A percentile compares a stretch with the other conserved stretches of the same genome.
Evolutionary conservation across 2,888 invertebrate genomes (phyloP).

Genomic region (Orthosia incerta): DNA sequence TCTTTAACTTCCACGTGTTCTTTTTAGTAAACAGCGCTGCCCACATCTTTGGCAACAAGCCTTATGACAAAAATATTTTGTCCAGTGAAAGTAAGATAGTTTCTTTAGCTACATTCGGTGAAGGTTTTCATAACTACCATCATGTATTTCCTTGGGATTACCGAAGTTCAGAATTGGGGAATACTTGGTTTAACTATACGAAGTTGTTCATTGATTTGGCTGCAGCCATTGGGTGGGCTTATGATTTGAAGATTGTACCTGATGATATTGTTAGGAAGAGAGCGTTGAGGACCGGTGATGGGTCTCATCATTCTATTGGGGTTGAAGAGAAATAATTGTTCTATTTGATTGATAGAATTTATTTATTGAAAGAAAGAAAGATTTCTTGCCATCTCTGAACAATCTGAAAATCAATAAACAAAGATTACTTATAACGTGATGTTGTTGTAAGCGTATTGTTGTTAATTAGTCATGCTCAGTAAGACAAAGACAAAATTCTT

Average conservation of each 20-base stretch:
- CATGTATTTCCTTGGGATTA: slow-evolving; percentile 80
- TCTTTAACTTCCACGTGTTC: slow-evolving; percentile 87
- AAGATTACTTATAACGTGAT: too few relatives aligned
- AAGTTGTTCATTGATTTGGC: slow-evolving; percentile 78
- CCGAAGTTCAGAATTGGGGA: slow-evolving; percentile 74
- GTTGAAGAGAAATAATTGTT: not conserved
- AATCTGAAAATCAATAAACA: too few relatives aligned
- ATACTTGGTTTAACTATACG: slow-evolving; percentile 67
- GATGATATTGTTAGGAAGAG: slow-evolving; percentile 63
- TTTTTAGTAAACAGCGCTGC: slow-evolving; percentile 93
- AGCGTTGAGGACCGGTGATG: slow-evolving; percentile 71
- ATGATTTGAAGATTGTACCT: slow-evolving; percentile 74
- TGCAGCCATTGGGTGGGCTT: slow-evolving; percentile 79
- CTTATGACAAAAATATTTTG: slow-evolving; percentile 81
- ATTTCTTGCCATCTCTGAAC: too few relatives aligned
- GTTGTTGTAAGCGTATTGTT: not conserved
- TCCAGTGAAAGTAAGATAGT: slow-evolving; percentile 69
- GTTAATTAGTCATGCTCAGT: not conserved
- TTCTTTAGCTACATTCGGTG: slow-evolving; percentile 71
- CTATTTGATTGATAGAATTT: not conserved
- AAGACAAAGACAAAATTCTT: too few relatives aligned
- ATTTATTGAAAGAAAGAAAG: not conserved
- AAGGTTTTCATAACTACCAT: slow-evolving; percentile 81
- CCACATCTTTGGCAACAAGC: slow-evolving; percentile 87
- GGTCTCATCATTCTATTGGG: slow-evolving; percentile 18